These are phyloP conservation scores for Pristionchus pacificus DNA, from an alignment of 1,140 invertebrate genomes.

Conservation along the genomic window DNA sequence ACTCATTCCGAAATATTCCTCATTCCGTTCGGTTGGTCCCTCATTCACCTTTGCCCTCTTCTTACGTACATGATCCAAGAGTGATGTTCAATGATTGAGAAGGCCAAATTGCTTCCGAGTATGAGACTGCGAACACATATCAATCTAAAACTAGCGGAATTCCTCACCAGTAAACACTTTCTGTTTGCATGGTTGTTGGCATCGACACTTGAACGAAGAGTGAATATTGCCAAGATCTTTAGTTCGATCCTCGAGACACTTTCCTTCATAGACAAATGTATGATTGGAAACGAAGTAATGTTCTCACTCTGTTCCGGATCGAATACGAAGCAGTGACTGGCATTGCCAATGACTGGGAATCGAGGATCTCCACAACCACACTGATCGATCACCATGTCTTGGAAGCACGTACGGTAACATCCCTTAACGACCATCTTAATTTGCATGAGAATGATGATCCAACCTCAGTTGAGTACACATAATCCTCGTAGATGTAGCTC, in stretches of 20 bases:
- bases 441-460: not conserved
- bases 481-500: conserved; percentile 44
- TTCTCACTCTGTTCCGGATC: conserved; percentile 28
- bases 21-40: too few relatives aligned
- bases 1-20: too few relatives aligned
- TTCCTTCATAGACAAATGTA: conserved; percentile 35
- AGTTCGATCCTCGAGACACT: conserved; percentile 40
- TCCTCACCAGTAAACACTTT: not conserved
- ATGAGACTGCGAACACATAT: conserved; percentile 27
- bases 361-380: conserved; percentile 46
- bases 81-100: conserved; percentile 47
- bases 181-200: conserved; percentile 42
- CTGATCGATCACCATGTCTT: conserved; percentile 40
- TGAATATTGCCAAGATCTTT: conserved; percentile 38
- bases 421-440: conserved; percentile 22
- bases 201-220: conserved; percentile 37
- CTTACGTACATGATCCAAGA: conserved; percentile 40
- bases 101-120: conserved; percentile 49
- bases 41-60: too few relatives aligned
- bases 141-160: not conserved
- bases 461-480: conserved; percentile 43
- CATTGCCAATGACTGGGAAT: conserved; percentile 39
- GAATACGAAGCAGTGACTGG: conserved; percentile 41
- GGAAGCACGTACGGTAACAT: conserved; percentile 48
- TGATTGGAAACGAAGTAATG: conserved; percentile 20